Base-by-base conservation (phyloP, 2,888 invertebrate genomes). In the Apodemia duryi region DNA sequence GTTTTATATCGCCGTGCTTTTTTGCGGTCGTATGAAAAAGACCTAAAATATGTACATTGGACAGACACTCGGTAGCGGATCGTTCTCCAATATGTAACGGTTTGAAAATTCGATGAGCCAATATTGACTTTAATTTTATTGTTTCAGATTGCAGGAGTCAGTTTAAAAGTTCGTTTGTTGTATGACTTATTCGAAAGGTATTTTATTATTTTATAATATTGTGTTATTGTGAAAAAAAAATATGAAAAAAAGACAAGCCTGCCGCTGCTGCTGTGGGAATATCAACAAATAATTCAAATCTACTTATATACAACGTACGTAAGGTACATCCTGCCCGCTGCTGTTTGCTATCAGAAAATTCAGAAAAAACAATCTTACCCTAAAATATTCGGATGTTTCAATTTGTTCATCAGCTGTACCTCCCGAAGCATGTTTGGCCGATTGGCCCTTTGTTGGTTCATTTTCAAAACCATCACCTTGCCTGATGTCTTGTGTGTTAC, bases 401-500 rank as follows among this genome's bases (percentile, higher is more conserved):
- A 94, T 81, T 97, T 95, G 92, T 98, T 98, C 96, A 98, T 97
- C 77, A 98, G 95, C 92, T 98, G 98, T 73, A 98, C 98, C 93
- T 98, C 98, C 81, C 98, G 97, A 78, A 98, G 94, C 96, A 98
- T 98, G 92, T 97, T 98, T 76, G 97, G 97, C 79, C 98, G 94
- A 93, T 98, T 98, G 76, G 98, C 97, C 71, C 97, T 94, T 83
- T 97, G 95, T 88, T 97, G 95, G 93, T 98, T 97, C 97, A 97
- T 98, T 92, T 98, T 98, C 81, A 98, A 95, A 86, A 98, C 98
- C 98, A 98, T 98, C 82, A 98, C 97, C 85, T 98, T 95, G 77
- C 97, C 97, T 66, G 98, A 97, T 74, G 96, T 95, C 85, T 96
- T 95, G 92, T 98, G 98, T 72, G 97, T 97, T 84, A 98, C 98